Evolutionary conservation across 2,797 vertebrate genomes (phyloP).

Genomic region (Pseudocheirus occidentalis): DNA sequence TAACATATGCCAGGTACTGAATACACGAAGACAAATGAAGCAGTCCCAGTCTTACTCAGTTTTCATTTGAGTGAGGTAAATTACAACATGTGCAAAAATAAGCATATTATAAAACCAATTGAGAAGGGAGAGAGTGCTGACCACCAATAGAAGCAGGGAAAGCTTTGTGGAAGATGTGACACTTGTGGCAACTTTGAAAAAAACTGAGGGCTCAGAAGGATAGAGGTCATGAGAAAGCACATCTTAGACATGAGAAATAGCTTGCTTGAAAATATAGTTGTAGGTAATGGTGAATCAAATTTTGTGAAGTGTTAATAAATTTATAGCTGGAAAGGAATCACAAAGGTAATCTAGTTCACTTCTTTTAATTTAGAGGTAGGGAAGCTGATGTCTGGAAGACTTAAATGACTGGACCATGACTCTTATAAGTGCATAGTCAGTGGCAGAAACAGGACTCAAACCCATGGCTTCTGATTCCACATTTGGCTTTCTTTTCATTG

Average conservation of each 20-base stretch:
- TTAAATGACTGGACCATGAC: neutral
- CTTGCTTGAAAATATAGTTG: neutral
- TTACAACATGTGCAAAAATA: neutral
- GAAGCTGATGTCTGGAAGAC: neutral
- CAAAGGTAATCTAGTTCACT: neutral
- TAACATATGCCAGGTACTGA: neutral
- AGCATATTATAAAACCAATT: neutral
- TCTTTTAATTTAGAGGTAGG: neutral
- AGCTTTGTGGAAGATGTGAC: neutral
- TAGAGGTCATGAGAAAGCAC: neutral
- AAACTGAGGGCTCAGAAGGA: neutral
- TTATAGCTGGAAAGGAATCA: neutral
- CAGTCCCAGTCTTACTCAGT: neutral
- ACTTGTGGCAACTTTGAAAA: neutral
- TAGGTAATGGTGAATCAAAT: neutral
- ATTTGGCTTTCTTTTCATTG: neutral
- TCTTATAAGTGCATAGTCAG: neutral
- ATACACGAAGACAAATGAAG: neutral
- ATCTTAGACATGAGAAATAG: neutral
- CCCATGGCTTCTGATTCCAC: neutral
- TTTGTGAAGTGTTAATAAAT: neutral
- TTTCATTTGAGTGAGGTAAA: neutral
- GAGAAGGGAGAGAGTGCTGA: neutral
- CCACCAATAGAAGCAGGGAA: neutral
- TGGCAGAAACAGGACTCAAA: neutral